Evolutionary conservation across 2,888 invertebrate genomes (phyloP).

Genomic region (Drosophila antonietae): DNA sequence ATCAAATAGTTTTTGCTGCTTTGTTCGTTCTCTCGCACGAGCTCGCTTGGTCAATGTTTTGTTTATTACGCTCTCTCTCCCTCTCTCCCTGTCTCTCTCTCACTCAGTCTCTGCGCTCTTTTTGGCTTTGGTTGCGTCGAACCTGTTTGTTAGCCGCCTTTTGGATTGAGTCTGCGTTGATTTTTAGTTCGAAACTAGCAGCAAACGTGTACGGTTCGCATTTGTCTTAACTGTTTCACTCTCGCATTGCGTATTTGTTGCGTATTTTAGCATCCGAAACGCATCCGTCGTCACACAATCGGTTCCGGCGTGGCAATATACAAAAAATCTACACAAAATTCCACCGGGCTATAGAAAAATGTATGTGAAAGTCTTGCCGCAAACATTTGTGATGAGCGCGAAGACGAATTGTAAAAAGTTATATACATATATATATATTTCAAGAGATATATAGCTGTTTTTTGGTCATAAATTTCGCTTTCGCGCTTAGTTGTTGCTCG

Average conservation of each 20-base stretch:
- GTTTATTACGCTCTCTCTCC: slow-evolving; percentile 25
- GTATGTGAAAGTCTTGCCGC: slow-evolving; percentile 67
- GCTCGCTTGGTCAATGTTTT: slow-evolving; percentile 30
- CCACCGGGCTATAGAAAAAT: slow-evolving; percentile 57
- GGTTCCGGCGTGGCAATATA: slow-evolving; percentile 60
- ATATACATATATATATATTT: slow-evolving; percentile 26
- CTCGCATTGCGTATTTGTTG: background rate
- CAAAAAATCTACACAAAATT: slow-evolving; percentile 61
- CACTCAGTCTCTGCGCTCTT: slow-evolving; percentile 3
- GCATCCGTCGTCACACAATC: slow-evolving; percentile 55
- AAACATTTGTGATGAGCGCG: slow-evolving; percentile 51
- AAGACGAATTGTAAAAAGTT: slow-evolving; percentile 25
- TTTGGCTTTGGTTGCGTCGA: slow-evolving; percentile 60
- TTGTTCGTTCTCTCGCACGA: slow-evolving; percentile 2
- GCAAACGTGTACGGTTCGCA: slow-evolving; percentile 69
- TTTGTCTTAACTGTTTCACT: slow-evolving; percentile 20
- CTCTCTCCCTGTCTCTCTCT: background rate
- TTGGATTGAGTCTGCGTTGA: slow-evolving; percentile 44
- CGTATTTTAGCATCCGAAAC: slow-evolving; percentile 49
- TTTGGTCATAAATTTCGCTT: slow-evolving; percentile 71
- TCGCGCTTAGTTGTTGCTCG: slow-evolving; percentile 36
- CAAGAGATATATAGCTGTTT: slow-evolving; percentile 24
- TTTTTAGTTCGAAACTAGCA: slow-evolving; percentile 66
- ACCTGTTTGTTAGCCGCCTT: slow-evolving; percentile 70
- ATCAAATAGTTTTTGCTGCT: slow-evolving; percentile 25